A percentile compares a stretch with the other conserved stretches of the same genome.
Conservation (phyloP, 2,113 vertebrate genomes). For the Castor canadensis region DNA sequence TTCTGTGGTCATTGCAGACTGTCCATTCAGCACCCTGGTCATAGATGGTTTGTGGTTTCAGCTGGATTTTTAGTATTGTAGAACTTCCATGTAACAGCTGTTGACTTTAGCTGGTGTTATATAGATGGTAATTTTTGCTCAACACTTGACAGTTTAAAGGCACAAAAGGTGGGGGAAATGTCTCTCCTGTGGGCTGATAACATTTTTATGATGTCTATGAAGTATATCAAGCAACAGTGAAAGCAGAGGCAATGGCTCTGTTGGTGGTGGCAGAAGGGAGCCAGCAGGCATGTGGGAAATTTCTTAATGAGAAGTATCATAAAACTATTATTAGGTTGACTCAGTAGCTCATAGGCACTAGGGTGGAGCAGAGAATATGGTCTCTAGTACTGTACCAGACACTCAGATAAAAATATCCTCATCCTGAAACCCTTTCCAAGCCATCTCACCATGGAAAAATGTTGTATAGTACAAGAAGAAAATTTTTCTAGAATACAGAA, state of each 20-base stretch:
- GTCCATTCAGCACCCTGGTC: not conserved
- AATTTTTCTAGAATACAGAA: not conserved
- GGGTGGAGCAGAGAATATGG: not conserved
- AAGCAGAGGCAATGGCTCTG: not conserved
- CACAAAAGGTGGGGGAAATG: slow-evolving; percentile 55
- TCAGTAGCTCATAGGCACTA: not conserved
- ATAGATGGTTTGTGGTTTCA: slow-evolving; percentile 49
- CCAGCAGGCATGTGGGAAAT: not conserved
- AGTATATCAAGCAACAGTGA: slow-evolving; percentile 48
- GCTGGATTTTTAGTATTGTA: slow-evolving; percentile 33
- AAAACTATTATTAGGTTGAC: not conserved
- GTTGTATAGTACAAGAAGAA: not conserved
- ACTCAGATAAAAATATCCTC: not conserved
- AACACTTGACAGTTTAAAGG: slow-evolving; percentile 69
- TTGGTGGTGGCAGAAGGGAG: not conserved
- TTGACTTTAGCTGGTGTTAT: slow-evolving; percentile 30
- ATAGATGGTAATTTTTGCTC: slow-evolving; percentile 58
- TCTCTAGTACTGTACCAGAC: not conserved
- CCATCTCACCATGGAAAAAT: not conserved
- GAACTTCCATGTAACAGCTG: slow-evolving; percentile 41
- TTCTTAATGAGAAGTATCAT: not conserved
- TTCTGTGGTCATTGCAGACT: not conserved
- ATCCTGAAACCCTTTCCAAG: not conserved
- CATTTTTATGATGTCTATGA: slow-evolving; percentile 57
- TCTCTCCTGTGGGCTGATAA: slow-evolving; percentile 59